Base-by-base conservation (phyloP, 2,797 vertebrate species). In the Chromis chromis region DNA sequence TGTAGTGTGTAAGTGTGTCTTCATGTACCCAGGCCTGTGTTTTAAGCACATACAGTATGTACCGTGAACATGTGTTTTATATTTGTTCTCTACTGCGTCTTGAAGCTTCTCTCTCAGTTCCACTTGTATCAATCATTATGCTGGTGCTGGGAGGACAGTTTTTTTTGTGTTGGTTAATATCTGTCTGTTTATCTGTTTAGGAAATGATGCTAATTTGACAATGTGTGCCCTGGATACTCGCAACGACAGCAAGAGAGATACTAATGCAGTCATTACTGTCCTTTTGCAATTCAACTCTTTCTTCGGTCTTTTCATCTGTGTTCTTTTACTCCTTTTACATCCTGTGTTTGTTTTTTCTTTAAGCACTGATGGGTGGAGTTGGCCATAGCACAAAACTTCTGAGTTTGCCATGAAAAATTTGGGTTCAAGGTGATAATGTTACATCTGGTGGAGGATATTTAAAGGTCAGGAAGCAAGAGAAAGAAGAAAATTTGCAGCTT, bases 171-270 rank as follows among this genome's bases (percentile, higher is more conserved):
- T 12, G 2, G 28, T 74, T 39, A 55, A 66, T 70, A 54, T 70
- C 11, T 76, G 71, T 69, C 55, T 67, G 62, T 88, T 54, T 78
- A 33, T 83, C 53, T 70, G 67, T 80, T 53, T 66, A 40, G 66
- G 21, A 76, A 53, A 70, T 54, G 33, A 79, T 71, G 66, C 62
- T 83, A 70, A 65, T 83, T 59, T 84, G 88, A 93, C 91, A 91
- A 92, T 85, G 89, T 90, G 84, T 89, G 91, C 83, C 90, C 91
- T 91, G 88, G 86, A 92, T 88, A 88, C 88, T 89, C 73, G 83
- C 87, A 90, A 90, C 42, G 63, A 73, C 84, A 84, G 65, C 79
- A 79, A 80, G 71, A 82, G 78, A 77, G 56, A 79, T 55, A 69
- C 62, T 72, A 60, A 84, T 69, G 78, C 74, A 57, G 63, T 80